A percentile compares a stretch with the other conserved stretches of the same genome.
Conservation (phyloP, 2,113 vertebrate species). For the Prietella phreatophila region DNA sequence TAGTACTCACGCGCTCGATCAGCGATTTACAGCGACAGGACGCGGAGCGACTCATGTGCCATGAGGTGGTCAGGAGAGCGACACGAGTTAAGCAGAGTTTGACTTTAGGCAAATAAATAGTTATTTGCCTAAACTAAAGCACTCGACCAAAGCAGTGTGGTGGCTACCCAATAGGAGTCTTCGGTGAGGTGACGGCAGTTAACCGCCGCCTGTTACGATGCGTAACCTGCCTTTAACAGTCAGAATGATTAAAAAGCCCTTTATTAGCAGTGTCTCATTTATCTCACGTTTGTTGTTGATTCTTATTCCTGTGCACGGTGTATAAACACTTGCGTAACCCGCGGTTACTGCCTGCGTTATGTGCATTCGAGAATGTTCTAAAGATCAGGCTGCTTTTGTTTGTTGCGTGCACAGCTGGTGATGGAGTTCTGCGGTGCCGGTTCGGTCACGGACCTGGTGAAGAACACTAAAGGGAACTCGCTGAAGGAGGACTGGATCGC, state of each 20-base stretch:
- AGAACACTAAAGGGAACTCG: constrained; percentile 89
- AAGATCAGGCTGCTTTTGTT: neutral
- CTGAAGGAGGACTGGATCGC: constrained; percentile 92
- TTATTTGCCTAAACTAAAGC: too few species aligned
- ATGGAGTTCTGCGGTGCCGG: constrained; percentile 94
- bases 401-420: constrained; percentile 70
- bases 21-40: neutral
- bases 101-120: neutral
- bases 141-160: neutral
- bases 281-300: neutral
- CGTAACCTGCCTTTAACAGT: neutral
- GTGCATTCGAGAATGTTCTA: neutral
- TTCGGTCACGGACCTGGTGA: constrained; percentile 89
- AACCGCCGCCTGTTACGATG: neutral
- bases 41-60: neutral
- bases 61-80: neutral
- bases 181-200: neutral
- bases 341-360: neutral
- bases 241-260: neutral
- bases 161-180: neutral
- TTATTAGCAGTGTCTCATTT: neutral
- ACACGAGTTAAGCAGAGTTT: neutral
- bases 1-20: neutral
- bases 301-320: neutral
- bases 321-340: too few species aligned